Evolutionary conservation across 2,888 invertebrate genomes (phyloP).

Genomic region (Tubulanus polymorphus): DNA sequence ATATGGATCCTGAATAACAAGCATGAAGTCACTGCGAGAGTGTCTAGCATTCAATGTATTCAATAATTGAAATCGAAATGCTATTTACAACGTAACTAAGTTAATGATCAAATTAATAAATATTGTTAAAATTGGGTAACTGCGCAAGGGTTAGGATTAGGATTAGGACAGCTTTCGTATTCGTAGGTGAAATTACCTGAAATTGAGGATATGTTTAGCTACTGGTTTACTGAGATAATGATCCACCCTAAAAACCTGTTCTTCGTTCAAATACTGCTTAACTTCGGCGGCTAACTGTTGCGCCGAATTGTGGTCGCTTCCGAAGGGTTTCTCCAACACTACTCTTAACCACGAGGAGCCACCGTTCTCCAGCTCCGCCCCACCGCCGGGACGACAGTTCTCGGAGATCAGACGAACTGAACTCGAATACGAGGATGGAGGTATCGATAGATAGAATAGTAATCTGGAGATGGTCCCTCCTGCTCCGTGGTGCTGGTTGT

Average conservation of each 20-base stretch:
- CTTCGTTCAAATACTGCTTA: slow-evolving; percentile 68
- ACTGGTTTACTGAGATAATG: slow-evolving; percentile 79
- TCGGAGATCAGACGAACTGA: slow-evolving; percentile 18
- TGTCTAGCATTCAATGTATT: too few relatives aligned
- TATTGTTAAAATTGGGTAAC: too few relatives aligned
- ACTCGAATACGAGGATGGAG: slow-evolving; percentile 35
- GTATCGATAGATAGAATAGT: slow-evolving; percentile 44
- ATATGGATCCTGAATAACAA: too few relatives aligned
- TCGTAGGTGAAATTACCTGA: slow-evolving; percentile 41
- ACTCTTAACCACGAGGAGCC: slow-evolving; percentile 71
- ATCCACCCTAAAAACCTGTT: slow-evolving; percentile 94
- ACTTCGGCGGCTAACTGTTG: slow-evolving; percentile 79
- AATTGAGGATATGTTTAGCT: slow-evolving; percentile 43
- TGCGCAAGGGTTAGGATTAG: too few relatives aligned
- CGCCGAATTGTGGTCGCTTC: slow-evolving; percentile 81
- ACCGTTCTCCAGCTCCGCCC: slow-evolving; percentile 19
- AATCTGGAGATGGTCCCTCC: not conserved
- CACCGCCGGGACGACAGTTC: slow-evolving; percentile 19
- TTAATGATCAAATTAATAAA: too few relatives aligned
- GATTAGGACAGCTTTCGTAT: too few relatives aligned
- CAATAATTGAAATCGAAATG: too few relatives aligned
- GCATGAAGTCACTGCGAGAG: too few relatives aligned
- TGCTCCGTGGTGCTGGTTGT: not conserved
- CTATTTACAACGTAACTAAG: too few relatives aligned
- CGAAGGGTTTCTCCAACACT: slow-evolving; percentile 98